Conservation (phyloP, 2,113 vertebrate genomes). For the Scomber colias region DNA sequence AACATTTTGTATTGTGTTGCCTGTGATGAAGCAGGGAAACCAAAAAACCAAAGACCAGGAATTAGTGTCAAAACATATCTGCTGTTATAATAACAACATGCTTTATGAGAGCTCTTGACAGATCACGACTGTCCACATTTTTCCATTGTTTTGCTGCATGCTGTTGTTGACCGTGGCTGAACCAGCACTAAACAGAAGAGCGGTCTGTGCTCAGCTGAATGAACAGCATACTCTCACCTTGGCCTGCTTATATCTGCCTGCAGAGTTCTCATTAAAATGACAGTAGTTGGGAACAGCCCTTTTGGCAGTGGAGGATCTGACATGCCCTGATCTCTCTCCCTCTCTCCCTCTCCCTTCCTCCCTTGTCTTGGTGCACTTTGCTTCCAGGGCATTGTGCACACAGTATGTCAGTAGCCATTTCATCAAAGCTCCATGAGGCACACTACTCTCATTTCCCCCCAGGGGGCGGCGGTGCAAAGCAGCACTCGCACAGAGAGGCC, state of each 20-base stretch:
- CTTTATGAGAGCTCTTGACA: slow-evolving; percentile 40
- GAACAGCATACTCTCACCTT: slow-evolving; percentile 64
- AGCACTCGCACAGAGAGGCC: slow-evolving; percentile 38
- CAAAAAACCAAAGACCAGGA: background rate
- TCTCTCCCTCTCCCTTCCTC: slow-evolving; percentile 25
- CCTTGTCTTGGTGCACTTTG: slow-evolving; percentile 50
- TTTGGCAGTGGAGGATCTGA: slow-evolving; percentile 53
- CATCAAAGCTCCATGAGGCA: slow-evolving; percentile 61
- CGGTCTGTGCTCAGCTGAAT: slow-evolving; percentile 29
- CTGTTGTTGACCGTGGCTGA: slow-evolving; percentile 51
- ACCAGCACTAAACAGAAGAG: slow-evolving; percentile 45
- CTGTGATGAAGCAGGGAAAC: slow-evolving; percentile 3
- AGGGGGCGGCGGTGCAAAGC: slow-evolving; percentile 52
- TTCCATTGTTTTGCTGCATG: slow-evolving; percentile 32
- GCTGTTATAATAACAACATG: slow-evolving; percentile 12
- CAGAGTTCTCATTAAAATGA: slow-evolving; percentile 54
- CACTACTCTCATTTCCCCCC: slow-evolving; percentile 53
- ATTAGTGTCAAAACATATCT: slow-evolving; percentile 23
- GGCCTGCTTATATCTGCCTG: slow-evolving; percentile 53
- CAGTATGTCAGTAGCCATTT: slow-evolving; percentile 73
- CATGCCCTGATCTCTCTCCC: slow-evolving; percentile 22
- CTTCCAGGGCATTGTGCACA: slow-evolving; percentile 63
- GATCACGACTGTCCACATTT: slow-evolving; percentile 44
- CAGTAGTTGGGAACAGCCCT: slow-evolving; percentile 45
- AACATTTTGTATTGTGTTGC: background rate